Conservation (phyloP, 2,113 vertebrate genomes). For the Prolemur simus region DNA sequence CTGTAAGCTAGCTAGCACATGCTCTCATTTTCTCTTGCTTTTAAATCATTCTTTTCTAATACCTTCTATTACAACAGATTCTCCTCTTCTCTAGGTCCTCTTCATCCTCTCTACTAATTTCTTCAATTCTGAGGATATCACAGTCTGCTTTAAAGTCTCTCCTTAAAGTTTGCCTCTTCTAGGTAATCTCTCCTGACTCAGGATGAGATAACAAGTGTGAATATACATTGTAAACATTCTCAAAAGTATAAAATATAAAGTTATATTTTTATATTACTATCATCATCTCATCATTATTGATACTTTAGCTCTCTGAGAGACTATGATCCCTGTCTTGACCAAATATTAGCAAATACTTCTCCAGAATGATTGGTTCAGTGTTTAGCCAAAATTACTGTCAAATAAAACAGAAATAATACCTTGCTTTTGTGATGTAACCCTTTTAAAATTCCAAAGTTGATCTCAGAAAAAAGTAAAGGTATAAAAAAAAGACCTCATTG, state of each 20-base stretch:
- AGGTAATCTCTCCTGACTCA: background rate
- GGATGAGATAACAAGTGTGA: background rate
- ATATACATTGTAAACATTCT: background rate
- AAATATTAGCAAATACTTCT: conserved; percentile 30
- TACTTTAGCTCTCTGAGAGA: background rate
- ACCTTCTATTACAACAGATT: background rate
- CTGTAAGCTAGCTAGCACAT: background rate
- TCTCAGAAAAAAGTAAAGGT: conserved; percentile 37
- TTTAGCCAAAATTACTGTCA: background rate
- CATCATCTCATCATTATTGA: background rate
- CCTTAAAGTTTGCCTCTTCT: conserved; percentile 23
- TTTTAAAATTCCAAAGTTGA: conserved; percentile 11
- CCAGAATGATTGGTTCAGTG: background rate
- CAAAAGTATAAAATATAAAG: background rate
- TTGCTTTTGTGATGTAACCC: background rate
- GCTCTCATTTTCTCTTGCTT: background rate
- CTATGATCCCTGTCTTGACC: background rate
- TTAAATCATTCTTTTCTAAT: background rate
- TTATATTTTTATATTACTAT: background rate
- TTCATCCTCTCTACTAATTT: conserved; percentile 16
- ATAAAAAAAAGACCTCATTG: background rate
- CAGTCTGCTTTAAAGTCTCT: background rate
- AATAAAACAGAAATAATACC: background rate
- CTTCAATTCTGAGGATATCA: conserved; percentile 23
- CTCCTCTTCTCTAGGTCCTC: background rate